Evolutionary conservation across 2,888 invertebrate genomes (phyloP).

Genomic region (Lycia hirtaria): DNA sequence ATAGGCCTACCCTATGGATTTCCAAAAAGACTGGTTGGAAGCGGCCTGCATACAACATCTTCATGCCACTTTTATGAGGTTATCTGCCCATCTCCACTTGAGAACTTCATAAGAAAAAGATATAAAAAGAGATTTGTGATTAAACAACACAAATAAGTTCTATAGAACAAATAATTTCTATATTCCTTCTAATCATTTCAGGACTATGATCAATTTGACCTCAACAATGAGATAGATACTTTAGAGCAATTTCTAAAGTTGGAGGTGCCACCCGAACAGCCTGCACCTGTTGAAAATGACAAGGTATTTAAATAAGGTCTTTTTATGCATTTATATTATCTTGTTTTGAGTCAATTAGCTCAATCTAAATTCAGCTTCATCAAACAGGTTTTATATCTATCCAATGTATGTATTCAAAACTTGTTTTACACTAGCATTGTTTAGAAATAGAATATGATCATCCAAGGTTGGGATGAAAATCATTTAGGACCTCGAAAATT

Average conservation of each 20-base stretch:
- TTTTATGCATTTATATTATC: background rate
- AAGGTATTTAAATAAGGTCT: conserved; percentile 44
- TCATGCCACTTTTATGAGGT: too few relatives aligned
- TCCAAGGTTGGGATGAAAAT: background rate
- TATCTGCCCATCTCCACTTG: too few relatives aligned
- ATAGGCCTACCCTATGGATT: too few relatives aligned
- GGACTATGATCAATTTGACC: conserved; percentile 97
- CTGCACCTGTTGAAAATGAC: conserved; percentile 59
- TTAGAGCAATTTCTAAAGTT: conserved; percentile 95
- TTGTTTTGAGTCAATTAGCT: background rate
- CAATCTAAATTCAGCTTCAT: background rate
- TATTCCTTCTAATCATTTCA: conserved; percentile 65
- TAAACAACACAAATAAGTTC: background rate
- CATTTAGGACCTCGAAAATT: too few relatives aligned
- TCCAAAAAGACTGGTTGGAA: too few relatives aligned
- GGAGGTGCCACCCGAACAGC: conserved; percentile 83
- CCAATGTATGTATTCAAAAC: background rate
- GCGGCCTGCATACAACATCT: too few relatives aligned
- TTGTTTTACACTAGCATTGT: background rate
- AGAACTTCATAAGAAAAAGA: too few relatives aligned
- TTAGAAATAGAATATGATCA: background rate
- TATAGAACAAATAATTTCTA: background rate
- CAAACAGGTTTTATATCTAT: background rate
- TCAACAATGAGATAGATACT: conserved; percentile 95
- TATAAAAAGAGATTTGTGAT: background rate